Conservation (phyloP, 2,888 invertebrate genomes). For the Pegoplata infirma region DNA sequence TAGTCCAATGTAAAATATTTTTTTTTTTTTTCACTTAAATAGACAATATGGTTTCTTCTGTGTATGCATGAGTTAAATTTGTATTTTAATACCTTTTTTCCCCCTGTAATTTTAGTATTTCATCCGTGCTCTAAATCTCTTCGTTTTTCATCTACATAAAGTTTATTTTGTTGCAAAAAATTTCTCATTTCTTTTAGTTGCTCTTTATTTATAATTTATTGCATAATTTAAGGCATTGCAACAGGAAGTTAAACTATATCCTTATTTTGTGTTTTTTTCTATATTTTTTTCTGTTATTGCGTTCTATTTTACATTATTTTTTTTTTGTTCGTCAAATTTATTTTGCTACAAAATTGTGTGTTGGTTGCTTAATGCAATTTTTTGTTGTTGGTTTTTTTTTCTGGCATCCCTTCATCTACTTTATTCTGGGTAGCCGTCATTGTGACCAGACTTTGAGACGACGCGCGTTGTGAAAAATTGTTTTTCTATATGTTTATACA, state of each 20-base stretch:
- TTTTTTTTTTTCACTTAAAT: neutral
- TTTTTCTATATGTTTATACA: neutral
- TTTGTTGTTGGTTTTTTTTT: conserved; percentile 16
- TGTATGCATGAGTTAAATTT: neutral
- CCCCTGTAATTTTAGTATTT: neutral
- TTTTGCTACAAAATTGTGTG: conserved; percentile 23
- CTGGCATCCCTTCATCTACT: neutral
- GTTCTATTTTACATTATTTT: too few relatives aligned
- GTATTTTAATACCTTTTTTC: neutral
- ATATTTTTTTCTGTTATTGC: too few relatives aligned
- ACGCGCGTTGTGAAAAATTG: conserved; percentile 31
- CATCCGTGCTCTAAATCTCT: neutral
- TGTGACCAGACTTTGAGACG: conserved; percentile 57
- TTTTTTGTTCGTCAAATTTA: conserved; percentile 22
- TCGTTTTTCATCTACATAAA: neutral
- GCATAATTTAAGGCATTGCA: conserved; percentile 53
- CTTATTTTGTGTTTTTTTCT: conserved; percentile 20
- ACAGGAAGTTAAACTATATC: conserved; percentile 46
- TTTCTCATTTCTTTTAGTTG: neutral
- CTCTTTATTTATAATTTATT: conserved; percentile 38
- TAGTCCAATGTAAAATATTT: neutral
- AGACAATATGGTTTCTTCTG: neutral
- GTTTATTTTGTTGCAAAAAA: neutral
- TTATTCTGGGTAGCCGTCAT: conserved; percentile 38
- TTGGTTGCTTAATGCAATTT: conserved; percentile 46